These are phyloP conservation scores for Congeria kusceri DNA, from an alignment of 2,888 invertebrate species.

Conservation along the genomic window DNA sequence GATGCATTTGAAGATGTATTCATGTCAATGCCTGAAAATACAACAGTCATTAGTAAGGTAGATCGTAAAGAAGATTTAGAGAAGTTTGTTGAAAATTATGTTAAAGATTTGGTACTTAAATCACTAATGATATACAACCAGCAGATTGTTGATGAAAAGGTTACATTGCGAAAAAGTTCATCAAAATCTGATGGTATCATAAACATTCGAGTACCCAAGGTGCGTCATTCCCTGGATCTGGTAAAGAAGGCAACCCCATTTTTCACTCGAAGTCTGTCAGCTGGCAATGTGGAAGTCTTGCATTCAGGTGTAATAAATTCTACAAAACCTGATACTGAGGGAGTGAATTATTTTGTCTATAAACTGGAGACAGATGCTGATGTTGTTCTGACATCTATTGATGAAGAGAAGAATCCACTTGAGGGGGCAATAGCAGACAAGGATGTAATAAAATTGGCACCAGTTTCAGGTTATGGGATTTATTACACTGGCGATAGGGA, in stretches of 20 bases:
- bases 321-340: conserved; percentile 13
- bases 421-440: not conserved
- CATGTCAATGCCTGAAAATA: conserved; percentile 30
- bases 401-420: conserved; percentile 25
- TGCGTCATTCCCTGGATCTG: conserved; percentile 50
- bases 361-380: conserved; percentile 58
- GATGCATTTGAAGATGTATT: conserved; percentile 47
- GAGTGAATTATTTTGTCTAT: conserved; percentile 44
- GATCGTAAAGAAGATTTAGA: conserved; percentile 22
- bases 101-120: conserved; percentile 40
- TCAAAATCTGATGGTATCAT: conserved; percentile 32
- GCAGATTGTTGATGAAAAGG: conserved; percentile 24
- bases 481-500: conserved; percentile 42
- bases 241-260: conserved; percentile 37
- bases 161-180: conserved; percentile 30
- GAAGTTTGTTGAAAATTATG: conserved; percentile 53
- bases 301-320: conserved; percentile 34
- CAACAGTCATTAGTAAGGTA: not conserved
- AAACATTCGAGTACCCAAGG: conserved; percentile 43
- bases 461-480: conserved; percentile 52
- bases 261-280: conserved; percentile 24
- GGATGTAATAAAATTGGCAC: not conserved
- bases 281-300: conserved; percentile 54
- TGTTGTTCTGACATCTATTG: conserved; percentile 44
- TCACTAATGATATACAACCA: conserved; percentile 29